Percentiles rank a stretch among this genome's conserved stretches.
Evolutionary conservation across 2,888 invertebrate genomes (phyloP).

Genomic region (Chymomyza caudatula): DNA sequence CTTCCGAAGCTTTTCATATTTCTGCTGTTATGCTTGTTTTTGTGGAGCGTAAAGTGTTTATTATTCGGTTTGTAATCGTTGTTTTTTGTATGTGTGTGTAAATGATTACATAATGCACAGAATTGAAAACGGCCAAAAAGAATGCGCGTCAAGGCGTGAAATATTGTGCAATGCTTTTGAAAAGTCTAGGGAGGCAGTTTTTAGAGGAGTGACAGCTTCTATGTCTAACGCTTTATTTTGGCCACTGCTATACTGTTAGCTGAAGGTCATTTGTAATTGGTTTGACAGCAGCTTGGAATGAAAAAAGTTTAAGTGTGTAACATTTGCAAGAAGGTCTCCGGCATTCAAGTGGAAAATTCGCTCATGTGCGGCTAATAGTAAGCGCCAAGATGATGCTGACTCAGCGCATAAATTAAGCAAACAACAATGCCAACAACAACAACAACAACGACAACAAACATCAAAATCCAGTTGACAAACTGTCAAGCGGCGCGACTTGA

Average conservation of each 20-base stretch:
- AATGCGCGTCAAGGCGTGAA: constrained; percentile 58
- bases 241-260: neutral
- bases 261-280: constrained; percentile 58
- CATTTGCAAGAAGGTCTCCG: neutral
- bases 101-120: constrained; percentile 14
- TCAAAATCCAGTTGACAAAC: neutral
- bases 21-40: neutral
- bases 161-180: constrained; percentile 42
- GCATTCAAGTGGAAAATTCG: constrained; percentile 6
- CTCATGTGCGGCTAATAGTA: neutral
- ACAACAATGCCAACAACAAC: neutral
- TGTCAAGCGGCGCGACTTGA: neutral
- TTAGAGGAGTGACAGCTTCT: neutral
- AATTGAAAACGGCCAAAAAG: constrained; percentile 37
- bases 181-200: neutral
- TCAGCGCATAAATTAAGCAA: neutral
- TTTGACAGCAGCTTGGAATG: constrained; percentile 6
- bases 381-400: neutral
- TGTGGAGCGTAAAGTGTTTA: neutral
- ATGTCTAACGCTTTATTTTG: neutral
- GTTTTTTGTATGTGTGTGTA: neutral
- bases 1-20: constrained; percentile 57
- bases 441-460: constrained; percentile 1
- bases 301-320: constrained; percentile 9
- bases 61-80: neutral